These are phyloP conservation scores for Leucozona laternaria DNA, from an alignment of 2,888 invertebrate species.

Conservation along the genomic window DNA sequence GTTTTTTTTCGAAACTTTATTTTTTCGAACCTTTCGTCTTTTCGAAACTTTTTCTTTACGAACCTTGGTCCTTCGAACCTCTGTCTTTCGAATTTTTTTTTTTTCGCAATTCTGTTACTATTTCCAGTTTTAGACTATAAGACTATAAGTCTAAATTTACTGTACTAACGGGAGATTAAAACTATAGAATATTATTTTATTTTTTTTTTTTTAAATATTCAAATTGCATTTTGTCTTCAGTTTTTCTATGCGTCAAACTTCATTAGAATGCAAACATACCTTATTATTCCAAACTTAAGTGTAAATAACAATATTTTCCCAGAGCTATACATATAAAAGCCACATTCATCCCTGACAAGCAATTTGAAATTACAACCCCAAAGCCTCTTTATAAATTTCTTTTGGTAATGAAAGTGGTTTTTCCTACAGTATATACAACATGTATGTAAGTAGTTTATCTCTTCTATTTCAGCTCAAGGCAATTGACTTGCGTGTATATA, in stretches of 20 bases:
- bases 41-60: no score
- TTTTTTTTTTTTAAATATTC: no score
- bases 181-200: no score
- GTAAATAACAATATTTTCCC: not conserved
- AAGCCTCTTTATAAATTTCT: conserved; percentile 61
- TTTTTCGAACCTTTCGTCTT: no score
- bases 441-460: not conserved
- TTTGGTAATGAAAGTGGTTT: conserved; percentile 48
- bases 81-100: no score
- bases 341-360: conserved; percentile 48
- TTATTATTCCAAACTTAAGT: not conserved
- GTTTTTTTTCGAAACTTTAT: no score
- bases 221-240: not conserved
- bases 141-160: no score
- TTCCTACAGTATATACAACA: not conserved
- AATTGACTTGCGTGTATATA: conserved; percentile 23
- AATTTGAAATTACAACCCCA: conserved; percentile 47
- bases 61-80: no score
- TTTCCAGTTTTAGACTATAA: no score
- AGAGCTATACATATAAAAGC: conserved; percentile 32
- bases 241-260: not conserved
- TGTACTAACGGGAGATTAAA: no score
- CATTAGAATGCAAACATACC: not conserved
- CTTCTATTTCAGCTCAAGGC: conserved; percentile 41
- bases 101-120: no score